Evolutionary conservation across 92 coral and sea anemone genomes (phyloP).

Genomic region (Bergia puertoricense): DNA sequence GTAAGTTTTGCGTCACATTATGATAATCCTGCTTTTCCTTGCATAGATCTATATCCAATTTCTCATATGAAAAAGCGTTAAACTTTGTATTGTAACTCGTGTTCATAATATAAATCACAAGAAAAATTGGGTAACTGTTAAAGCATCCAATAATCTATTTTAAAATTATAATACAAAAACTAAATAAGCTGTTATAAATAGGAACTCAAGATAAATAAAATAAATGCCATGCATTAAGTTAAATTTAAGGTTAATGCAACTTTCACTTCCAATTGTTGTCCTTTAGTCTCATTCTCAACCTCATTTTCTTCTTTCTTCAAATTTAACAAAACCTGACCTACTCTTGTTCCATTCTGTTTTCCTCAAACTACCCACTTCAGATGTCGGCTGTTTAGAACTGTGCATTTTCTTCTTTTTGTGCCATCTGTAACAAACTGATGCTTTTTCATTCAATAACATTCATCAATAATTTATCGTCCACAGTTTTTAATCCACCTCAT

Average conservation of each 20-base stretch:
- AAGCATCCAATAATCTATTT: too few relatives aligned
- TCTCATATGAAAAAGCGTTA: background rate
- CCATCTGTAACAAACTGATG: too few relatives aligned
- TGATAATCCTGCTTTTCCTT: too few relatives aligned
- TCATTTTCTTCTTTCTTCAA: background rate
- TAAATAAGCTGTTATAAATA: background rate
- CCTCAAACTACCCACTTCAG: too few relatives aligned
- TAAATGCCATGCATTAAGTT: conserved; percentile 16
- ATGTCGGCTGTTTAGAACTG: too few relatives aligned
- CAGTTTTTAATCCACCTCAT: too few relatives aligned
- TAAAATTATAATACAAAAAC: too few relatives aligned
- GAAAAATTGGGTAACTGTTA: too few relatives aligned
- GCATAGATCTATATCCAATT: background rate
- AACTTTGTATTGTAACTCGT: background rate
- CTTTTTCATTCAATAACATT: too few relatives aligned
- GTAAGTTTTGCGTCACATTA: background rate
- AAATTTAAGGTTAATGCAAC: background rate
- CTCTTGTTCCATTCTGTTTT: too few relatives aligned
- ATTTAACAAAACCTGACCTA: background rate
- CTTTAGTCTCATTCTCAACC: background rate
- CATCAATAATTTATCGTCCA: background rate
- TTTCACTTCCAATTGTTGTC: background rate
- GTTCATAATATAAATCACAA: background rate
- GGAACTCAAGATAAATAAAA: background rate
- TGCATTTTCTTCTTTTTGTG: too few relatives aligned